Conservation (phyloP, 2,888 invertebrate genomes). For the Sipha maydis region DNA sequence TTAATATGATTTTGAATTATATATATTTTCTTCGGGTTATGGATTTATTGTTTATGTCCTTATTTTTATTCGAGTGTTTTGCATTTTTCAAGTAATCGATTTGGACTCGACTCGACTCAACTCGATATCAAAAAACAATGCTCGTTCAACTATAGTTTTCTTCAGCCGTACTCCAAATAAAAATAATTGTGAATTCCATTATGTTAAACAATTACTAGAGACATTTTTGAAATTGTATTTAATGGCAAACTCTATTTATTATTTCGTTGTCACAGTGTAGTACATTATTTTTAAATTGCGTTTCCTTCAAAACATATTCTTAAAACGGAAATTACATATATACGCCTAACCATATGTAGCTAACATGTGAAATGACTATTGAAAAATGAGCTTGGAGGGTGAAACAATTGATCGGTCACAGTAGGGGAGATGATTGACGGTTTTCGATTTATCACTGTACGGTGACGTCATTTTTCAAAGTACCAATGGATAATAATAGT, state of each 20-base stretch:
- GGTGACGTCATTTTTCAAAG: conserved; percentile 39
- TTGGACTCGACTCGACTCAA: too few relatives aligned
- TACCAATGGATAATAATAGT: conserved; percentile 5
- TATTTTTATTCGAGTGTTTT: not conserved
- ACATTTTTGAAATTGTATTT: not conserved
- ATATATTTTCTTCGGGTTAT: not conserved
- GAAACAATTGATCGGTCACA: conserved; percentile 49
- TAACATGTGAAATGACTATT: conserved; percentile 46
- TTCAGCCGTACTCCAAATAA: not conserved
- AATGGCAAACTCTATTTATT: conserved; percentile 38
- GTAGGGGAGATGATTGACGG: conserved; percentile 54
- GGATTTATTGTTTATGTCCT: not conserved
- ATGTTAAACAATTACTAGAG: conserved; percentile 11
- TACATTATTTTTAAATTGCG: conserved; percentile 26
- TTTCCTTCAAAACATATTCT: not conserved
- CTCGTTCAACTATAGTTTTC: too few relatives aligned
- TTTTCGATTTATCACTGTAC: conserved; percentile 45
- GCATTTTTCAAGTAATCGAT: too few relatives aligned
- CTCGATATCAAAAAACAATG: too few relatives aligned
- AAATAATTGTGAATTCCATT: conserved; percentile 34
- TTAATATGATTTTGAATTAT: not conserved
- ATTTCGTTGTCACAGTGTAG: conserved; percentile 14
- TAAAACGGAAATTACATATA: conserved; percentile 48
- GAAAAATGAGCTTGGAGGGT: conserved; percentile 45
- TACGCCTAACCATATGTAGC: conserved; percentile 2